Evolutionary conservation across 2,888 invertebrate species (phyloP), one percentile per base, ranked within the genome.

Genomic region (Hartigia nigra): DNA sequence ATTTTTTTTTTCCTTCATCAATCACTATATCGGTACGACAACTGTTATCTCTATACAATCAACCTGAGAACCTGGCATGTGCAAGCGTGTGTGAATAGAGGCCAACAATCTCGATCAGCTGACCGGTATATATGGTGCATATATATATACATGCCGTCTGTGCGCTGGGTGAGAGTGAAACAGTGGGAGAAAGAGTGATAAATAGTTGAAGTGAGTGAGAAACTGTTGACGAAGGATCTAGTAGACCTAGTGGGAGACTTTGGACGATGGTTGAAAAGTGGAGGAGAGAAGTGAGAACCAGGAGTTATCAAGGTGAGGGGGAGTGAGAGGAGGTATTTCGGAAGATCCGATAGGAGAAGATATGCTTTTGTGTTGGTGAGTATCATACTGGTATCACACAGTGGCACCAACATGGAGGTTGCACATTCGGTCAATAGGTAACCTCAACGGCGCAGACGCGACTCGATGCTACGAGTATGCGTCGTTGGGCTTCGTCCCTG

Each of bases 401-500:
- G 55, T 78, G 34, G 34, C 34, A 76, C 55, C 23, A 55, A 55
- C 55, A 55, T 55, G 55, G 55, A 55, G 55, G 72, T 32, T 72
- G 32, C 81, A 87, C 88, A 88, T 85, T 89, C 90, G 90, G 90
- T 90, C 90, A 90, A 90, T 90, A 90, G 90, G 88, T 89, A 87
- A 88, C 85, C 83, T 82, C 81, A 81, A 87, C 82, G 85, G 90
- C 90, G 90, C 90, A 90, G 91, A 87, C 90, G 90, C 90, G 85
- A 82, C 84, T 82, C 79, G 81, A 77, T 81, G 80, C 81, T 23
- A 82, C 81, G 84, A 82, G 81, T 83, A 80, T 84, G 84, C 82
- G 85, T 79, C 75, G 78, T 36, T 37, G 69, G 37, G 78, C 70
- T 76, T 72, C 78, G 72, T 76, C 35, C 69, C 76, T 78, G 78